Evolutionary conservation across 2,888 invertebrate genomes (phyloP), one percentile per base, ranked within the genome.

Genomic region (Eilema griseolum): DNA sequence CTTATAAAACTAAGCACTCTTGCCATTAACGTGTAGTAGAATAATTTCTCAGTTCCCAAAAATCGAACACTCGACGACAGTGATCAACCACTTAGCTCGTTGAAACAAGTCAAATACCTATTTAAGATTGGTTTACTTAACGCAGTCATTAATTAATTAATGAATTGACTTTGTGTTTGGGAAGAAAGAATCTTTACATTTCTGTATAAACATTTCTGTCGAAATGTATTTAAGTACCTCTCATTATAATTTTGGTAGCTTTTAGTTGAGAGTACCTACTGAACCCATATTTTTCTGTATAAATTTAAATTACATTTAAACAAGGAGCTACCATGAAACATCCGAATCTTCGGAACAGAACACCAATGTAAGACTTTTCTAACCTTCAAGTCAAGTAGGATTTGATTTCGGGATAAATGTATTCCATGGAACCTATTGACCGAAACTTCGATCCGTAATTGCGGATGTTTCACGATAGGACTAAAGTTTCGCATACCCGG

Each of bases 91-190:
- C n/a, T 20, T 2, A 56, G 2, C 10, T 24, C 10, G 4, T 20
- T 64, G 23, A 37, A 61, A 56, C 56, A 69, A 65, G 60, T 16
- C 57, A 37, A 56, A 52, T 33, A 63, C 41, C 41, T 63, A 56
- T 56, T 65, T 63, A 23, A 31, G 24, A 65, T 74, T 73, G 26
- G 20, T 26, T 66, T 57, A 63, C 24, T n/a, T 67, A 65, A 67
- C 31, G 56, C 67, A 67, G 67, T 67, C 64, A 52, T 61, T 61
- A 56, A 65, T 65, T 71, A 14, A 31, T 62, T 61, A n/a, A n/a
- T n/a, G n/a, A 70, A 70, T 70, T 70, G 70, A 70, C 70, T 70
- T 62, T 37, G 37, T 66, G 57, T 62, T 61, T 57, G 61, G 66
- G 41, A 70, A 46, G 52, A 64, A 64, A 46, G 28, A 64, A 64